These are phyloP conservation scores for Sphaerophoria rueppellii DNA, from an alignment of 2,888 invertebrate genomes.

Conservation along the genomic window DNA sequence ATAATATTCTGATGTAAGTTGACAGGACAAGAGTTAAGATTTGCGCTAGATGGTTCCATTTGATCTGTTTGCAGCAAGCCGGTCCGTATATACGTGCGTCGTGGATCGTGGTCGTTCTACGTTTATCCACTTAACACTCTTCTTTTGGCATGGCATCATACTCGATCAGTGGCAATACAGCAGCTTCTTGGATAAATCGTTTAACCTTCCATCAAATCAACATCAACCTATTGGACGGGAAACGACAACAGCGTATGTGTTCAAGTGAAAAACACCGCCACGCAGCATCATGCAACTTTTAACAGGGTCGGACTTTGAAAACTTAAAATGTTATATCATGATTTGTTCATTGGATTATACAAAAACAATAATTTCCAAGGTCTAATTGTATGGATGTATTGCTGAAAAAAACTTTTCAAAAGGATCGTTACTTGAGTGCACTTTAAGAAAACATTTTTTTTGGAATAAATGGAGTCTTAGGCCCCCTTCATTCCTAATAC, in stretches of 20 bases:
- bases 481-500: neutral
- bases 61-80: slow-evolving; percentile 33
- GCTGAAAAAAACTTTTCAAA: no score
- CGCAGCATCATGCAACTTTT: slow-evolving; percentile 32
- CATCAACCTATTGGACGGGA: slow-evolving; percentile 40
- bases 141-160: slow-evolving; percentile 51
- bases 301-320: neutral
- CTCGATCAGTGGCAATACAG: slow-evolving; percentile 46
- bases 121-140: slow-evolving; percentile 52
- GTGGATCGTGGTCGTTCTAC: slow-evolving; percentile 29
- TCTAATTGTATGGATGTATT: no score
- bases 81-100: neutral
- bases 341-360: no score
- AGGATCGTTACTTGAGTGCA: no score
- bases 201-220: slow-evolving; percentile 62
- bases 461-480: no score
- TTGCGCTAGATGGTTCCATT: slow-evolving; percentile 44
- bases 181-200: slow-evolving; percentile 59
- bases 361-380: no score
- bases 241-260: slow-evolving; percentile 59
- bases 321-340: no score
- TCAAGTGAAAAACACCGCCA: slow-evolving; percentile 47
- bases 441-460: no score
- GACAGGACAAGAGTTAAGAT: slow-evolving; percentile 50
- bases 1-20: slow-evolving; percentile 39